These are phyloP conservation scores for Ptyas mucosa DNA, from an alignment of 2,113 vertebrate species.

Conservation along the genomic window DNA sequence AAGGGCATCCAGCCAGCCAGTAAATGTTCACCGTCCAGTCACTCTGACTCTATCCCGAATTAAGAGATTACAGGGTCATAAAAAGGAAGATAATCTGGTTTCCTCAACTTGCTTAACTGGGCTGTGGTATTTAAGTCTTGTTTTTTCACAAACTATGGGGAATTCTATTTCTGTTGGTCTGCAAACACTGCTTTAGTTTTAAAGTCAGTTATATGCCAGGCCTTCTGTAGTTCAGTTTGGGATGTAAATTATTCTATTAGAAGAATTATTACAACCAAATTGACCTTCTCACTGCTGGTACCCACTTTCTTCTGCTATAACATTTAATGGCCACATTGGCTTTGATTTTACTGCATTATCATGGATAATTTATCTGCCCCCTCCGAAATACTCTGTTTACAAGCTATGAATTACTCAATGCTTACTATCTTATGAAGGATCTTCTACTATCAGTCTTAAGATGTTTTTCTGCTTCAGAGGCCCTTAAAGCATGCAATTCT, in stretches of 20 bases:
- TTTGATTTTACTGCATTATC: not conserved
- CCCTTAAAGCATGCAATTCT: not conserved
- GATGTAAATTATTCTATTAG: not conserved
- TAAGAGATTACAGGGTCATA: not conserved
- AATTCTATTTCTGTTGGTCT: not conserved
- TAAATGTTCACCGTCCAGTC: not conserved
- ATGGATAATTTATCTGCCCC: not conserved
- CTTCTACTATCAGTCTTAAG: not conserved
- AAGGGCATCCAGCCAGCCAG: not conserved
- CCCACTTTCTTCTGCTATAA: not conserved
- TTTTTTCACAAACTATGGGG: not conserved
- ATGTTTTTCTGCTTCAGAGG: not conserved
- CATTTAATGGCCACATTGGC: not conserved
- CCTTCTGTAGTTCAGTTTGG: not conserved
- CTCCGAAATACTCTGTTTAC: not conserved
- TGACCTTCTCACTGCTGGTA: not conserved
- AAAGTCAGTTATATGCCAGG: not conserved
- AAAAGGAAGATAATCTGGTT: not conserved
- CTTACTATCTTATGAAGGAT: not conserved
- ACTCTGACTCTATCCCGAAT: not conserved
- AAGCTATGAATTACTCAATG: not conserved
- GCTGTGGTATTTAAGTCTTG: not conserved
- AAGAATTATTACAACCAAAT: not conserved
- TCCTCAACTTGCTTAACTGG: not conserved
- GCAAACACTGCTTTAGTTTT: not conserved